These are phyloP conservation scores for Amphiura filiformis DNA, from an alignment of 35 echinoderm and acorn worm species.

Conservation along the genomic window DNA sequence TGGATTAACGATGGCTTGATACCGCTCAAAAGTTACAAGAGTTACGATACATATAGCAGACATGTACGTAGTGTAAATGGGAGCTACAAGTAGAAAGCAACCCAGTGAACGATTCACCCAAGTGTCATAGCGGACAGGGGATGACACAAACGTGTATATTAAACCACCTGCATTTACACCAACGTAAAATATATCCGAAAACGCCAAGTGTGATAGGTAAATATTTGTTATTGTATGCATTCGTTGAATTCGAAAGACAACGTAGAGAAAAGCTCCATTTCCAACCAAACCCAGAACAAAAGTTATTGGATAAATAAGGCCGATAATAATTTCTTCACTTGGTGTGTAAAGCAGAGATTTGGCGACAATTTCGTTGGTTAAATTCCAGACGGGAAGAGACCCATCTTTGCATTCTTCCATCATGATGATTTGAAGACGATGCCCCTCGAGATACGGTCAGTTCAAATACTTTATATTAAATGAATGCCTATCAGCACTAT, in stretches of 20 bases:
- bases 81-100: not conserved
- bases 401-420: not conserved
- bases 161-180: not conserved
- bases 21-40: not conserved
- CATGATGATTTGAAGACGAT: too few species aligned
- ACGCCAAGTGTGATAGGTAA: not conserved
- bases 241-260: not conserved
- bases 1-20: not conserved
- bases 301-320: not conserved
- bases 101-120: not conserved
- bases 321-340: not conserved
- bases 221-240: not conserved
- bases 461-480: too few species aligned
- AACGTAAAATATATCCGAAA: not conserved
- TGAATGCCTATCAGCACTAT: too few species aligned
- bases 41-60: not conserved
- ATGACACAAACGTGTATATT: not conserved
- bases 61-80: not conserved
- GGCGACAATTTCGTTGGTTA: not conserved
- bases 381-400: not conserved
- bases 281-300: not conserved
- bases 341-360: not conserved
- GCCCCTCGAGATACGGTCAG: too few species aligned
- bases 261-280: not conserved
- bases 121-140: not conserved